A percentile compares a stretch with the other conserved stretches of the same genome.
phyloP scores from a whole-genome alignment of 2,888 invertebrate genomes.

The Mesochorus sp. region DNA sequence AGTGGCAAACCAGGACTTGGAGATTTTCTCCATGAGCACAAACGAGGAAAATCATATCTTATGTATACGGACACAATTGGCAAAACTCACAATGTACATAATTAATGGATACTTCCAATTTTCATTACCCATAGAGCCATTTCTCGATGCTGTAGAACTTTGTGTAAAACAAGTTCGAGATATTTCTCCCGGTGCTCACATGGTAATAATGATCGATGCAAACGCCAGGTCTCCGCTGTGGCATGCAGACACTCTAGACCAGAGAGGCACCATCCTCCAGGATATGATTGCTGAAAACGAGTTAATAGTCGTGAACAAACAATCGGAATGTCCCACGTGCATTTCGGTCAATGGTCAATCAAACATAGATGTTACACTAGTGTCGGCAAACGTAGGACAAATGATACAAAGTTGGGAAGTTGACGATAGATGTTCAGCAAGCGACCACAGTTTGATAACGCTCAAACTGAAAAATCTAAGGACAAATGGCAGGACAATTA shows the following conservation, averaged over 20 bases:
- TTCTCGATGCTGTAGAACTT: too few relatives aligned
- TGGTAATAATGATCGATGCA: too few relatives aligned
- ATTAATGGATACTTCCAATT: slow-evolving; percentile 45
- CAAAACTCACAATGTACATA: not conserved
- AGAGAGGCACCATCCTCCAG: not conserved
- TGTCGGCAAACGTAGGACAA: not conserved
- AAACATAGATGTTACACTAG: slow-evolving; percentile 48
- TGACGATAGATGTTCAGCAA: not conserved
- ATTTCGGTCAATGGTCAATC: not conserved
- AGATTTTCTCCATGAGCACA: not conserved
- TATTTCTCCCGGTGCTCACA: too few relatives aligned
- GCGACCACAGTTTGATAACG: slow-evolving; percentile 2
- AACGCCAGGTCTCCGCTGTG: slow-evolving; percentile 41
- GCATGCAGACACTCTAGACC: not conserved
- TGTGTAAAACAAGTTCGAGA: slow-evolving; percentile 4
- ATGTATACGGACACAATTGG: not conserved
- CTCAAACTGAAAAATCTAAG: too few relatives aligned
- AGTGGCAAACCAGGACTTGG: not conserved
- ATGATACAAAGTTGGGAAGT: not conserved
- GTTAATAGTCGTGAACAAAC: not conserved
- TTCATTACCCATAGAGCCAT: slow-evolving; percentile 16
- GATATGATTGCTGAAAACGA: slow-evolving; percentile 11
- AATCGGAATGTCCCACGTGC: not conserved
- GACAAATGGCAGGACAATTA: too few relatives aligned
- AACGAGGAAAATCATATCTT: not conserved